These are phyloP conservation scores for Helicoverpa armigera DNA, from an alignment of 1,140 invertebrate genomes.

Conservation along the genomic window DNA sequence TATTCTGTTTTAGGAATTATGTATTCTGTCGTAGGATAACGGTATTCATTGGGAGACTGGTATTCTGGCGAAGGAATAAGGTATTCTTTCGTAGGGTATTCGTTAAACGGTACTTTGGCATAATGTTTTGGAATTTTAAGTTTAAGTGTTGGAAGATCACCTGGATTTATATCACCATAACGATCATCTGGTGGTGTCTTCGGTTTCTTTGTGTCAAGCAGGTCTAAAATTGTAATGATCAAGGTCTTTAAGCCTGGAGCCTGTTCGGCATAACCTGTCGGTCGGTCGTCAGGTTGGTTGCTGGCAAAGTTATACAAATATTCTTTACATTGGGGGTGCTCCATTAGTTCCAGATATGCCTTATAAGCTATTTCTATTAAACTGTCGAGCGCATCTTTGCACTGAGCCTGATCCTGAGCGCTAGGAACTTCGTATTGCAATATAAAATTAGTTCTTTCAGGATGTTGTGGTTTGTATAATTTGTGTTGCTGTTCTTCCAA, in stretches of 20 bases:
- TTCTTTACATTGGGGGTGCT: constrained; percentile 9
- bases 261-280: background rate
- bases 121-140: background rate
- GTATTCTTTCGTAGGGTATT: too few relatives aligned
- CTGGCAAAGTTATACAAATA: constrained; percentile 9
- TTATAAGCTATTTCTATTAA: constrained; percentile 43
- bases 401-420: constrained; percentile 7
- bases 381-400: constrained; percentile 30
- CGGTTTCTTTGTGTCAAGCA: background rate
- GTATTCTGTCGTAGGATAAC: too few relatives aligned
- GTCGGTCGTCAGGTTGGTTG: background rate
- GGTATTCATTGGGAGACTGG: too few relatives aligned
- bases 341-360: constrained; percentile 30
- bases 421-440: constrained; percentile 41
- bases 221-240: background rate
- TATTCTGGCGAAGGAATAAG: too few relatives aligned
- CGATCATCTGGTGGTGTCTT: background rate
- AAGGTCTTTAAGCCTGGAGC: background rate
- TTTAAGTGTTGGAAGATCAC: background rate
- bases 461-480: background rate
- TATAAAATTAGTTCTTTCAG: constrained; percentile 33
- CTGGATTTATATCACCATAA: background rate
- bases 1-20: too few relatives aligned
- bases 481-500: background rate
- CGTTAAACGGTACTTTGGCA: background rate